Percentiles rank a stretch among this genome's conserved stretches.
Conservation (phyloP, 2,888 invertebrate species). For the Macropis europaea region DNA sequence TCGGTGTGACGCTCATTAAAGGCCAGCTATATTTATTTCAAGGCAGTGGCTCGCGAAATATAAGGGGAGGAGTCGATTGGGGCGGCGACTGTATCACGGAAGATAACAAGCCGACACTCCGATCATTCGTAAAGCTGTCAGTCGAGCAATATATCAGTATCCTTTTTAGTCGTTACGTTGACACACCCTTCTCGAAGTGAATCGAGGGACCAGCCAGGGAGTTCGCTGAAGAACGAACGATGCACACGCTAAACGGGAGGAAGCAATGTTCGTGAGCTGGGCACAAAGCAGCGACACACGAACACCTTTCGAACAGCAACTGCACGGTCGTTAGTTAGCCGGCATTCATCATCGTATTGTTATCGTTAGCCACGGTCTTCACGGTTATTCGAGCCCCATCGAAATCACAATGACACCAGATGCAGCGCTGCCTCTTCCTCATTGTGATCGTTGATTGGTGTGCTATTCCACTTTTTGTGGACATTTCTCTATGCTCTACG, state of each 20-base stretch:
- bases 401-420: conserved; percentile 62
- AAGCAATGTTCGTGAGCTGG: neutral
- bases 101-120: conserved; percentile 62
- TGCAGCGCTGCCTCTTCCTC: conserved; percentile 52
- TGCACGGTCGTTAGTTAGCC: conserved; percentile 71
- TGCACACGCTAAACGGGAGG: conserved; percentile 25
- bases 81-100: conserved; percentile 51
- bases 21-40: conserved; percentile 16
- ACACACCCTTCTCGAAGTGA: conserved; percentile 50
- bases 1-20: conserved; percentile 11
- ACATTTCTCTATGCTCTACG: conserved; percentile 8
- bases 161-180: conserved; percentile 64
- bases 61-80: conserved; percentile 30
- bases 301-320: conserved; percentile 60
- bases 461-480: neutral
- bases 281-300: conserved; percentile 53
- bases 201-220: conserved; percentile 24
- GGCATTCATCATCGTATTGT: conserved; percentile 75
- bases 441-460: conserved; percentile 45
- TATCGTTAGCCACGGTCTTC: conserved; percentile 67
- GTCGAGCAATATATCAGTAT: conserved; percentile 62
- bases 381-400: conserved; percentile 59
- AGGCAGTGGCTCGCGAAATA: neutral
- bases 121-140: conserved; percentile 68
- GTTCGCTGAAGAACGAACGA: too few species aligned